phyloP scores from a whole-genome alignment of 2,113 vertebrate genomes.

The Aptenodytes forsteri region DNA sequence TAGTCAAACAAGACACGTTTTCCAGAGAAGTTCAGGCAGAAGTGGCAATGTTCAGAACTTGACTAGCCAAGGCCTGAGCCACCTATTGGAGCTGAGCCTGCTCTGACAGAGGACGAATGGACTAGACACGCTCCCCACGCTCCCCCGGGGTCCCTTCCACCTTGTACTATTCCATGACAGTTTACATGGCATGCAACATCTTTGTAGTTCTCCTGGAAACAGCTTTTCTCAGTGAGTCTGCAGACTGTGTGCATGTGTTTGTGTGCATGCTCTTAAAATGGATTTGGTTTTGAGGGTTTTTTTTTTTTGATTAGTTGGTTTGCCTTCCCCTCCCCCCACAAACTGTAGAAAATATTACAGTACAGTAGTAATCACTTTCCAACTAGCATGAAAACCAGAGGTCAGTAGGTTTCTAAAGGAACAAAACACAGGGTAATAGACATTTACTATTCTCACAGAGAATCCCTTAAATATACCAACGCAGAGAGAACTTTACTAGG shows the following conservation, averaged over 20 bases:
- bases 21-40: background rate
- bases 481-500: background rate
- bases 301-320: background rate
- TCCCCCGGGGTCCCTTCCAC: background rate
- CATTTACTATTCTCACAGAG: background rate
- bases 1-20: background rate
- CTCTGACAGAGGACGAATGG: background rate
- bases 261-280: background rate
- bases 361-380: background rate
- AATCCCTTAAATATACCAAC: background rate
- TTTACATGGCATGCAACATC: background rate
- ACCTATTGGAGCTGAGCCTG: no score
- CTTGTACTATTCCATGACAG: background rate
- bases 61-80: background rate
- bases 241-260: background rate
- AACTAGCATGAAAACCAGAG: background rate
- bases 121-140: background rate
- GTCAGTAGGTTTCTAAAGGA: background rate
- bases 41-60: background rate
- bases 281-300: background rate
- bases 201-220: background rate
- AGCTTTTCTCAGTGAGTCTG: background rate
- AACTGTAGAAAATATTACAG: background rate
- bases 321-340: background rate
- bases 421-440: background rate